Conservation (phyloP, 2,888 invertebrate genomes). For the Lepidonotus clava region DNA sequence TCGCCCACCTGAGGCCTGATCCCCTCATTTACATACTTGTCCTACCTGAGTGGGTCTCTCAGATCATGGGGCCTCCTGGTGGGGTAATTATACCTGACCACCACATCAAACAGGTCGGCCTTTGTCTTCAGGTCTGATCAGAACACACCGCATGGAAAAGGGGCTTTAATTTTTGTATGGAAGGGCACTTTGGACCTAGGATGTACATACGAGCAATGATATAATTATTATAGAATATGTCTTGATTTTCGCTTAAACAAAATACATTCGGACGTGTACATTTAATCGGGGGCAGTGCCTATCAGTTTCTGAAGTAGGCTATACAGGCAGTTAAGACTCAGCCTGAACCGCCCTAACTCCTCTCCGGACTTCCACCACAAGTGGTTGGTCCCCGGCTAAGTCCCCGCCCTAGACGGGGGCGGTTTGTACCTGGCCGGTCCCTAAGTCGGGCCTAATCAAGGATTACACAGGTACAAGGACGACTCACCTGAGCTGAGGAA, state of each 20-base stretch:
- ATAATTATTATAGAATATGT: no score
- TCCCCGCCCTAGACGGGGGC: background rate
- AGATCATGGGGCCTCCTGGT: background rate
- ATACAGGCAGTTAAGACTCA: no score
- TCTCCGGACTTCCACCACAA: background rate
- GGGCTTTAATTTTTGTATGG: no score
- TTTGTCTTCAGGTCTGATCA: background rate
- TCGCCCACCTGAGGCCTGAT: background rate
- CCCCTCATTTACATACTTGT: conserved; percentile 9
- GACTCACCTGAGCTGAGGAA: background rate
- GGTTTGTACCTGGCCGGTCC: background rate
- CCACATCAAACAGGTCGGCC: background rate
- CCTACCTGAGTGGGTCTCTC: background rate
- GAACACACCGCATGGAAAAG: no score
- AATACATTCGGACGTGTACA: no score
- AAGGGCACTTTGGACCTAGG: no score
- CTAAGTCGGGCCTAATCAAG: background rate
- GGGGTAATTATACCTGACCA: background rate
- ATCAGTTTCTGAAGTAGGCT: background rate
- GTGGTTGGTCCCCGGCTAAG: background rate
- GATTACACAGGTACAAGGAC: background rate
- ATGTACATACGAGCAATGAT: no score
- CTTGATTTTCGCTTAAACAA: no score
- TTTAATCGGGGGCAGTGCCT: no score
- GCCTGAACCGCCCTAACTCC: no score